Percentiles rank a stretch among this genome's conserved stretches.
phyloP scores from a whole-genome alignment of 2,888 invertebrate genomes.

The Ectemnius lituratus region DNA sequence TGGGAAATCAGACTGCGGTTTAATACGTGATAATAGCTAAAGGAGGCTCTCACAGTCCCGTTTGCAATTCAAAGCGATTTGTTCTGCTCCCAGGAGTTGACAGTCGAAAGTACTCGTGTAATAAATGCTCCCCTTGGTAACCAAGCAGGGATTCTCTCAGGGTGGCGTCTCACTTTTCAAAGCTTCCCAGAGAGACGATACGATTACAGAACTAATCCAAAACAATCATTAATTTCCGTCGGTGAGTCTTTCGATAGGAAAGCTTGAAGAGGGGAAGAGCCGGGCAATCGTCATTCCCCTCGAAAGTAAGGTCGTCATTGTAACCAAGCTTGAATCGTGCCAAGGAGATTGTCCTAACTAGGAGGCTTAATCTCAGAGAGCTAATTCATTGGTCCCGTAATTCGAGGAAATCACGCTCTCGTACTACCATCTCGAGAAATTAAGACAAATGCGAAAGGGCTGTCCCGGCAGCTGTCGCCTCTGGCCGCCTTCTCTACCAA shows the following conservation, averaged over 20 bases:
- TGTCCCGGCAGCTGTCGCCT: constrained; percentile 48
- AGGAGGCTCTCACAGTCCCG: background rate
- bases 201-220: constrained; percentile 62
- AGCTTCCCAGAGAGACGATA: constrained; percentile 25
- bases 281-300: constrained; percentile 33
- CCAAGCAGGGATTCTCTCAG: constrained; percentile 1
- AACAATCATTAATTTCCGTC: constrained; percentile 61
- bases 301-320: constrained; percentile 30
- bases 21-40: too few relatives aligned
- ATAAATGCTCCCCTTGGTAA: constrained; percentile 26
- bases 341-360: constrained; percentile 34
- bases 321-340: constrained; percentile 23
- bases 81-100: background rate
- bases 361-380: constrained; percentile 39
- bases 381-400: constrained; percentile 46
- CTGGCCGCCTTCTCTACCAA: constrained; percentile 3
- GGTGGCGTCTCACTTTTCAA: constrained; percentile 36
- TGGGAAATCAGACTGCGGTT: too few relatives aligned
- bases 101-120: constrained; percentile 18
- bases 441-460: constrained; percentile 57
- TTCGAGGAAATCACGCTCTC: constrained; percentile 46
- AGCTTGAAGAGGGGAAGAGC: constrained; percentile 25
- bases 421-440: constrained; percentile 39
- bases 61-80: constrained; percentile 9
- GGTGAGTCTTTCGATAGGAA: constrained; percentile 35